Evolutionary conservation across 2,888 invertebrate species (phyloP), one percentile per base, ranked within the genome.

Genomic region (Adela reaumurella): DNA sequence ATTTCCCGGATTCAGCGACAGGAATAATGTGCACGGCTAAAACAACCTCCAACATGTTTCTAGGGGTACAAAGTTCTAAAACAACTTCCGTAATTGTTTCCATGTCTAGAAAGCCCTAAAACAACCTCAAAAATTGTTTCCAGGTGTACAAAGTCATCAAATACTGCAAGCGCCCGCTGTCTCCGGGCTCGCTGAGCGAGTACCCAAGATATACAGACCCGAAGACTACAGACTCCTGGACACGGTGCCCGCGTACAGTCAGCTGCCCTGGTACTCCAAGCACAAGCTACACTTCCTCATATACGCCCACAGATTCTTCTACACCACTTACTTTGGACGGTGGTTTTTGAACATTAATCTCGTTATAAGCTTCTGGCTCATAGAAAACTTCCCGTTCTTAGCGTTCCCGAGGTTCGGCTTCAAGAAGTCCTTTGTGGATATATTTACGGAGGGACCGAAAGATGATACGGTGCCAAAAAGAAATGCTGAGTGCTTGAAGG

Each of bases 311-410:
- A 8, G 35, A 14, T 45, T 49, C 1, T 53, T 83, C 8, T 76
- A 83, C 57, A 63, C 66, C 8, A 81, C 74, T 14, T 63, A 57
- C 50, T 58, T 84, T 47, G 83, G 87, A 17, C 79, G 88, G 10
- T 64, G 78, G 43, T 83, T 83, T 56, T 81, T 87, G 47, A 90
- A 90, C 60, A 61, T 70, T 19, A 72, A 83, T 46, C 83, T 86
- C 61, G 70, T 74, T 58, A 58, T 85, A 1, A 73, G 82, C 17
- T 61, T 89, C 17, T 80, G 83, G 54, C 60, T 90, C 0, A 84
- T 87, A 64, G 83, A 83, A 55, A 81, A 85, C 48, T 85, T 84
- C 58, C 91, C 92, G 0, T 85, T 85, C 55, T 57, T 90, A 43
- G 88, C 88, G 0, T 85, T 86, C 64, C 81, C 81, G 58, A 77